Evolutionary conservation across 2,797 vertebrate species (phyloP), one percentile per base, ranked within the genome.

Genomic region (Rhodeus uyekii): DNA sequence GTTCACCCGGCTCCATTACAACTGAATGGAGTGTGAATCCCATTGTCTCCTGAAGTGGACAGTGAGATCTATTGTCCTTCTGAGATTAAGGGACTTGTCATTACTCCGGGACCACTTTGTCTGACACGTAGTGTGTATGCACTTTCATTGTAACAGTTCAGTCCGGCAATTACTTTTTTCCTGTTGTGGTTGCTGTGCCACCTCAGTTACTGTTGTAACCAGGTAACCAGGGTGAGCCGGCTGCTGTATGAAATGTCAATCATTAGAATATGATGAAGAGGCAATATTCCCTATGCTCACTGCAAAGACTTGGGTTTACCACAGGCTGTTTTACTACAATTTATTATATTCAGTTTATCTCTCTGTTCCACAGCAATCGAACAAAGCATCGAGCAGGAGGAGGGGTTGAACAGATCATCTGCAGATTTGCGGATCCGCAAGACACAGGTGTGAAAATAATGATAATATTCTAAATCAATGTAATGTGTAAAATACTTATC

Each of bases 381-480:
- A 93, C 97, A 98, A 88, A 97, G 96, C 88, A 98, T 98, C 34
- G 97, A 98, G 85, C 96, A 97, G 90, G 97, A 98, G 89, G 97
- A 98, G 77, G 97, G 96, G 13, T 94, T 97, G 87, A 98, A 97
- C 92, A 96, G 97, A 91, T 98, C 97, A 89, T 98, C 97, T 1
- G 97, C 97, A 3, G 97, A 98, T 90, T 93, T 98, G 86, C 93
- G 97, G 80, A 98, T 98, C 91, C 96, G 97, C 27, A 98, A 98
- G 91, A 98, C 97, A 44, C 97, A 98, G 97, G 97, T 98, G 24
- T 61, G 22, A 79, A 74, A 65, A n/a, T 14, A 34, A 50, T 68
- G 36, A 67, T 60, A 76, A 24, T n/a, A 53, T 18, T 50, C 16
- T 6, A 34, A 19, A 55, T 38, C 48, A 50, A 34, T 6, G 8